phyloP scores from a whole-genome alignment of 2,113 vertebrate species.

The Puffinus mauretanicus region DNA sequence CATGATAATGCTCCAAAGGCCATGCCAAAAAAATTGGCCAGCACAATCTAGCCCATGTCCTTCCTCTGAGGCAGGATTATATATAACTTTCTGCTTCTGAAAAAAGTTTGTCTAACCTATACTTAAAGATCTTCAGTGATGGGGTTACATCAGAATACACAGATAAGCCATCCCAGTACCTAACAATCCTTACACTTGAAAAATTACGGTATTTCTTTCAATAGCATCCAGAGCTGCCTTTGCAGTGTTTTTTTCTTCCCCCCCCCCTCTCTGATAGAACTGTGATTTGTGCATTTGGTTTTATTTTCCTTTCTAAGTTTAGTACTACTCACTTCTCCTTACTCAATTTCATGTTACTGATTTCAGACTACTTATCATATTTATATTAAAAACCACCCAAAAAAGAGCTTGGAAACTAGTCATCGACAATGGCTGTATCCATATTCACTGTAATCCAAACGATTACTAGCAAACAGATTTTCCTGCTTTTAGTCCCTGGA shows the following conservation, averaged over 20 bases:
- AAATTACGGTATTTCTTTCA: neutral
- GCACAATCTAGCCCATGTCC: neutral
- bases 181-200: neutral
- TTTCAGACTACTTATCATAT: neutral
- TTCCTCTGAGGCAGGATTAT: neutral
- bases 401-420: neutral
- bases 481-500: neutral
- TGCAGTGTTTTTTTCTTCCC: neutral
- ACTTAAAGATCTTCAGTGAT: neutral
- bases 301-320: neutral
- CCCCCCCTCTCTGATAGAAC: neutral
- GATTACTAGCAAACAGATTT: neutral
- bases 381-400: neutral
- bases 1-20: neutral
- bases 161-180: neutral
- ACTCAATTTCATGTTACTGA: neutral
- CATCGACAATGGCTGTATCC: neutral
- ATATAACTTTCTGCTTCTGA: neutral
- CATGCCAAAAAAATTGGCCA: neutral
- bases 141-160: neutral
- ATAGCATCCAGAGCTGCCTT: neutral
- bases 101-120: neutral
- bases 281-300: neutral
- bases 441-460: neutral
- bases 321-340: neutral